Percentiles rank a stretch among this genome's conserved stretches.
Evolutionary conservation across 2,888 invertebrate genomes (phyloP).

Genomic region (Drosophila algonquin): DNA sequence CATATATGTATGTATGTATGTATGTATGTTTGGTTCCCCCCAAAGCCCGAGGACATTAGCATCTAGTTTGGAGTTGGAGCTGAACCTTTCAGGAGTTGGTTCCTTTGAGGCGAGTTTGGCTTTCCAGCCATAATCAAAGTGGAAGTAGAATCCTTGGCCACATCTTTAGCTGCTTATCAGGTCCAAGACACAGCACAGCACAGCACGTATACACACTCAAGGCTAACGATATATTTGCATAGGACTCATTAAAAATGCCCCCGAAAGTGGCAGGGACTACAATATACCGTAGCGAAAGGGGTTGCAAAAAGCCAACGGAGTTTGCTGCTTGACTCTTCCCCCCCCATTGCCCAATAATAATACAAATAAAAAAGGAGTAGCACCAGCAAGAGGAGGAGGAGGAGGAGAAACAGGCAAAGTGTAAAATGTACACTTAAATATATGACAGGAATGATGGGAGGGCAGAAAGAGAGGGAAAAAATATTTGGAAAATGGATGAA

Average conservation of each 20-base stretch:
- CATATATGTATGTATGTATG: conserved; percentile 9
- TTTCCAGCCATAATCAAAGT: conserved; percentile 44
- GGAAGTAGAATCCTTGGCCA: conserved; percentile 45
- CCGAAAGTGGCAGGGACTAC: conserved; percentile 11
- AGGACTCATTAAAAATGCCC: conserved; percentile 70
- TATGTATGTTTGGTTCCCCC: conserved; percentile 14
- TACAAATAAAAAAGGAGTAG: not conserved
- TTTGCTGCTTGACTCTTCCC: not conserved
- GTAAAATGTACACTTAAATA: conserved; percentile 68
- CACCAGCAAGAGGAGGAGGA: conserved; percentile 13
- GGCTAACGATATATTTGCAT: conserved; percentile 78
- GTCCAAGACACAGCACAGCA: conserved; percentile 48
- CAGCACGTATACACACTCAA: conserved; percentile 70
- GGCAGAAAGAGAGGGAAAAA: conserved; percentile 46
- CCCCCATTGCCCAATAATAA: conserved; percentile 30
- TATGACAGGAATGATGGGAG: conserved; percentile 16
- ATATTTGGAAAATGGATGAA: conserved; percentile 1
- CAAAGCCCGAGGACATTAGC: conserved; percentile 52
- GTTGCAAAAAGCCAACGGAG: conserved; percentile 44
- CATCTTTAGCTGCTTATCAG: conserved; percentile 58
- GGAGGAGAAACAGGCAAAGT: conserved; percentile 53
- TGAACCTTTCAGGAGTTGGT: not conserved
- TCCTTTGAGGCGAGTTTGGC: not conserved
- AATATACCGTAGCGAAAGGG: conserved; percentile 10
- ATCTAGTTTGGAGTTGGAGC: conserved; percentile 38